Evolutionary conservation across 2,797 vertebrate genomes (phyloP).

Genomic region (Microctenopoma steveboyesi): DNA sequence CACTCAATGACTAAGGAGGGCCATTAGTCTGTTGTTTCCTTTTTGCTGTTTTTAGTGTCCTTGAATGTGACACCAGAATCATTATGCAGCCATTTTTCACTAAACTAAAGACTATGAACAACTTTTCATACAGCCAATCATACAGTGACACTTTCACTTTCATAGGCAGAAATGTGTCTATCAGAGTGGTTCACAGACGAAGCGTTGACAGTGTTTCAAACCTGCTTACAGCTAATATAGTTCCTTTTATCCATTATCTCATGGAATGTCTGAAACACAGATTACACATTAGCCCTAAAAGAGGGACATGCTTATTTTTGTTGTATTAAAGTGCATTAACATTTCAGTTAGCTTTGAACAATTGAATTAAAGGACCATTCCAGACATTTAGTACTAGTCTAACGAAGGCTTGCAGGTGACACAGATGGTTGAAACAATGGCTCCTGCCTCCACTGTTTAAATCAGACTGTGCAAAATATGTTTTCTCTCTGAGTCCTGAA

Average conservation of each 20-base stretch:
- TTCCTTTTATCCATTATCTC: not conserved
- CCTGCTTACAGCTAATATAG: not conserved
- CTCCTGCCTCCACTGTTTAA: not conserved
- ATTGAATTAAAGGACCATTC: not conserved
- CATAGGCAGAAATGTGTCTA: not conserved
- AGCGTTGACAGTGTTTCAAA: not conserved
- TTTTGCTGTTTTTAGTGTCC: slow-evolving; percentile 7
- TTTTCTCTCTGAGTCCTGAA: not conserved
- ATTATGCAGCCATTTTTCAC: slow-evolving; percentile 33
- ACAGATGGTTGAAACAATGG: not conserved
- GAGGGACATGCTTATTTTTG: not conserved
- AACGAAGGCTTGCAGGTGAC: not conserved
- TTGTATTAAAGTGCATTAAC: not conserved
- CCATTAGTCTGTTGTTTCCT: slow-evolving; percentile 14
- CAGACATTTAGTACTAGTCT: not conserved
- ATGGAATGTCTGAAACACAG: not conserved
- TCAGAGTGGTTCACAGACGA: not conserved
- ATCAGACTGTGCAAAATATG: not conserved
- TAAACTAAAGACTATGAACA: slow-evolving; percentile 2
- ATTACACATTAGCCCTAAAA: not conserved
- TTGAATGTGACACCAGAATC: slow-evolving; percentile 19
- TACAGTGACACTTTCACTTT: not conserved
- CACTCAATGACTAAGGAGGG: not conserved
- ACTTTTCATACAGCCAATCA: not conserved
- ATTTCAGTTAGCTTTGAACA: not conserved